phyloP scores from a whole-genome alignment of 1,140 invertebrate genomes.

The Cyphomyrmex costatus region DNA sequence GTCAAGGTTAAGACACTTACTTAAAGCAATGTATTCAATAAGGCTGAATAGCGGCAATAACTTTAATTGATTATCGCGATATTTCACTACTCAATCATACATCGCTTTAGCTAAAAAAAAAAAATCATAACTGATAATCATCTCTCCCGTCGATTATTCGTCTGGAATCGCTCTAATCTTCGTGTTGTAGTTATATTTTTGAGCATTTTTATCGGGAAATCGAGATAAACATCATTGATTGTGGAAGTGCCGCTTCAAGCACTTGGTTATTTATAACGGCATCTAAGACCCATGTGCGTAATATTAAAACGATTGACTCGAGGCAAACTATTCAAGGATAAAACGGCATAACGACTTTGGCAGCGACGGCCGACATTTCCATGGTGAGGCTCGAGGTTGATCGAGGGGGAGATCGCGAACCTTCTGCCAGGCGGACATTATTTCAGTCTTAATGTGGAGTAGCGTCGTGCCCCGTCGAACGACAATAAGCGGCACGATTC shows the following conservation, averaged over 20 bases:
- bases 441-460: constrained; percentile 56
- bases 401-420: constrained; percentile 34
- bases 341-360: constrained; percentile 45
- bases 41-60: neutral
- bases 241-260: neutral
- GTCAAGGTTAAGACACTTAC: constrained; percentile 20
- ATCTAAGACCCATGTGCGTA: neutral
- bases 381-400: neutral
- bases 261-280: constrained; percentile 20
- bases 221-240: neutral
- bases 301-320: constrained; percentile 33
- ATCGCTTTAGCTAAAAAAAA: neutral
- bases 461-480: constrained; percentile 55
- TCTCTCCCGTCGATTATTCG: constrained; percentile 10
- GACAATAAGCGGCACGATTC: constrained; percentile 69
- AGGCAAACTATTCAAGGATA: constrained; percentile 39
- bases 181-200: constrained; percentile 7
- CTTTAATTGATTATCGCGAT: constrained; percentile 25
- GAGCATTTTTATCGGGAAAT: neutral
- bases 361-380: constrained; percentile 49
- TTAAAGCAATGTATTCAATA: constrained; percentile 22
- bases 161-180: constrained; percentile 24
- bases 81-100: constrained; percentile 25
- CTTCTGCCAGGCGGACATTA: constrained; percentile 40
- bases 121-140: constrained; percentile 26